Evolutionary conservation across 92 coral and sea anemone species (phyloP).

Genomic region (Paragorgia papillata): DNA sequence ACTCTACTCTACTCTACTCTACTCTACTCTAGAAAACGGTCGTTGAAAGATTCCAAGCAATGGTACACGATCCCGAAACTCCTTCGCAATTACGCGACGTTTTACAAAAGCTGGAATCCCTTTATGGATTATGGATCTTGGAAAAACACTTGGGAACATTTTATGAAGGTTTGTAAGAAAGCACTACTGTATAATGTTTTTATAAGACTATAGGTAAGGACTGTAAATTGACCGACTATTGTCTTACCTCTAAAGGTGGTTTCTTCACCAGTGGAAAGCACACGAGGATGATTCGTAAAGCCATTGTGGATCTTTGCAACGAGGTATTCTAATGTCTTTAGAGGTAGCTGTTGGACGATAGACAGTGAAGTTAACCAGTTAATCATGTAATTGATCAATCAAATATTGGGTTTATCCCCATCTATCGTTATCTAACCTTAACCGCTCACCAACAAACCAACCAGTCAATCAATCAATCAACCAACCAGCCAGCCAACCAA

Average conservation of each 20-base stretch:
- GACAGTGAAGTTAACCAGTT: no score
- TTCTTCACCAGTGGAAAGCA: conserved; percentile 76
- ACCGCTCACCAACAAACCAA: no score
- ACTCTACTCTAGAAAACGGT: conserved; percentile 71
- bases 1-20: no score
- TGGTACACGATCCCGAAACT: conserved; percentile 71
- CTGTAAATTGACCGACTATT: background rate
- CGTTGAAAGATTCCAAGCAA: conserved; percentile 71
- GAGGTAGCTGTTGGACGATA: no score
- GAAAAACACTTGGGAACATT: conserved; percentile 86
- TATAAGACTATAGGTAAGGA: no score
- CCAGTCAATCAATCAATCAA: no score
- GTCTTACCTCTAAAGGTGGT: conserved; percentile 67
- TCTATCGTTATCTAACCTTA: no score
- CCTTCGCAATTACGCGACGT: conserved; percentile 68
- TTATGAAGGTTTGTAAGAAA: conserved; percentile 79
- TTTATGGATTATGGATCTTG: conserved; percentile 87
- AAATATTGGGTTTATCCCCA: no score
- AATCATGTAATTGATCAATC: no score
- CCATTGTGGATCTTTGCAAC: conserved; percentile 74
- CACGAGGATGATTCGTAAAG: conserved; percentile 80
- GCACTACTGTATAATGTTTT: background rate
- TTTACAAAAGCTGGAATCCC: conserved; percentile 75
- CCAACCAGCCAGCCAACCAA: no score
- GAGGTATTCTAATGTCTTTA: conserved; percentile 67